Percentiles rank a stretch among this genome's conserved stretches.
Evolutionary conservation across 2,888 invertebrate genomes (phyloP).

Genomic region (Heterodera filipjevi): DNA sequence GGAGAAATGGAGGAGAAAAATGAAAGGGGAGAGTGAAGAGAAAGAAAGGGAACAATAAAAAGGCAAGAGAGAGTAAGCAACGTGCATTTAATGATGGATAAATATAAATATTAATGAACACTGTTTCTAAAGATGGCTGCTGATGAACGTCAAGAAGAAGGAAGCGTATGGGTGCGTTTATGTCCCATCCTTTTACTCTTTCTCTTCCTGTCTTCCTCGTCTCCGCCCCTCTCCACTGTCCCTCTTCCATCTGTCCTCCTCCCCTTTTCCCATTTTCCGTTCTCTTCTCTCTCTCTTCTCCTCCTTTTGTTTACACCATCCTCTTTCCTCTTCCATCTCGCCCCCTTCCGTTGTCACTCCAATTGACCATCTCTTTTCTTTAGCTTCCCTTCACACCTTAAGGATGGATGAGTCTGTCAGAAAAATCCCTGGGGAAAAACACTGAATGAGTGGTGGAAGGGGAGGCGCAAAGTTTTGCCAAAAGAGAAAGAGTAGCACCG

Average conservation of each 20-base stretch:
- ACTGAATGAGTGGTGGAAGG: not conserved
- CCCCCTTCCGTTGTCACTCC: not conserved
- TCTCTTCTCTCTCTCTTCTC: not conserved
- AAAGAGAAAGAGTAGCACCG: not conserved
- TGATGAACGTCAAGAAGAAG: no score
- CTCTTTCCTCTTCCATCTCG: not conserved
- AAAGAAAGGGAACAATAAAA: not conserved
- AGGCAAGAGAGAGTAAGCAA: no score
- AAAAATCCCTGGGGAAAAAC: not conserved
- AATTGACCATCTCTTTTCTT: slow-evolving; percentile 9
- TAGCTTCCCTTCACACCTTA: slow-evolving; percentile 7
- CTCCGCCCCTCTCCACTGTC: no score
- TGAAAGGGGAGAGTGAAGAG: not conserved
- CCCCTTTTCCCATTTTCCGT: not conserved
- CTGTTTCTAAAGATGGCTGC: no score
- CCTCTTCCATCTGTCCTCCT: no score
- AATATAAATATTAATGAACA: no score
- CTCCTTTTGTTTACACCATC: slow-evolving; percentile 17
- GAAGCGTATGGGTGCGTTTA: no score
- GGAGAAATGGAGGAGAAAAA: not conserved
- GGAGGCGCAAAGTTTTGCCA: slow-evolving; percentile 10
- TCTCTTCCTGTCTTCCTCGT: not conserved
- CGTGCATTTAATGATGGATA: no score
- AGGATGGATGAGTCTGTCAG: slow-evolving; percentile 17
- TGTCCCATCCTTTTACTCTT: not conserved